Conservation (phyloP, 2,113 vertebrate genomes). For the Peromyscus californicus region DNA sequence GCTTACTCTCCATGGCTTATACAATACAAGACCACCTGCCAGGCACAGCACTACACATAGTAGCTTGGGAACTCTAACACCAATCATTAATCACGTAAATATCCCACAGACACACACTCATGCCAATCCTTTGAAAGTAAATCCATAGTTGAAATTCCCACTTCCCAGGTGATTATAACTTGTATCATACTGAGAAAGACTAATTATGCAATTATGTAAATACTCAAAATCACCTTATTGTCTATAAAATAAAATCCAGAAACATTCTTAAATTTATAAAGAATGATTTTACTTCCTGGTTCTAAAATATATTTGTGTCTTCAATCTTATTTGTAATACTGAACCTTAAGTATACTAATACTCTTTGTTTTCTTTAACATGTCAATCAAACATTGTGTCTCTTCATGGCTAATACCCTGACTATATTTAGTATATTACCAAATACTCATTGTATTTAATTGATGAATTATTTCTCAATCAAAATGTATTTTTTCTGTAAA, state of each 20-base stretch:
- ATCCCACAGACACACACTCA: neutral
- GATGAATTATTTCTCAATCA: neutral
- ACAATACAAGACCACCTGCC: neutral
- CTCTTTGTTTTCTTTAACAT: neutral
- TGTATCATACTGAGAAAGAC: neutral
- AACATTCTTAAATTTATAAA: neutral
- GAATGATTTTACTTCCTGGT: neutral
- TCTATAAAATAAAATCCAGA: neutral
- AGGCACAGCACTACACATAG: neutral
- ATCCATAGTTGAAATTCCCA: neutral
- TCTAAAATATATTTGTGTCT: neutral
- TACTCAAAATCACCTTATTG: neutral
- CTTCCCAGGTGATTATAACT: neutral
- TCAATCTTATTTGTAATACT: neutral
- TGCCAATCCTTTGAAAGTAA: neutral
- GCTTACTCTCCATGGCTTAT: neutral
- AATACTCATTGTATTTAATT: neutral
- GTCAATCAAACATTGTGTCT: neutral
- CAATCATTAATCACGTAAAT: neutral
- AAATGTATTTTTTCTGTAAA: neutral
- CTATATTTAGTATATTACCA: neutral
- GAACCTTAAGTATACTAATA: neutral
- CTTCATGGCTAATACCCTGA: neutral
- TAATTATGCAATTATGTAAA: neutral
- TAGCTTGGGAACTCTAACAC: rapidly evolving